A percentile compares a stretch with the other conserved stretches of the same genome.
These are phyloP conservation scores for Tor tambroides DNA, from an alignment of 2,113 vertebrate genomes.

Conservation along the genomic window DNA sequence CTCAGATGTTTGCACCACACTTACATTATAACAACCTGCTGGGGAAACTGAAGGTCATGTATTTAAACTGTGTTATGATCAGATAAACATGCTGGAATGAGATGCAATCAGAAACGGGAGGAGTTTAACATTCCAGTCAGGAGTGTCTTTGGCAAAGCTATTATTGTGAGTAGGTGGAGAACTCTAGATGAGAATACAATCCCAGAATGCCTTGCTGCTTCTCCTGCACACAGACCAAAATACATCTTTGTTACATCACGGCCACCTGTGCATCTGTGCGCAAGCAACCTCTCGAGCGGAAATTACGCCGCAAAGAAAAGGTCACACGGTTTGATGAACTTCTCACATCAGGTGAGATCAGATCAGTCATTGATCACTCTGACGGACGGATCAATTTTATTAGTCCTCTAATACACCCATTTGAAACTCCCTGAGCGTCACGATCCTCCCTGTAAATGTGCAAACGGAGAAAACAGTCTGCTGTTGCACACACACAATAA, in stretches of 20 bases:
- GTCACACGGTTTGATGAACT: slow-evolving; percentile 70
- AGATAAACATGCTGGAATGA: not conserved
- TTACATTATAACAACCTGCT: not conserved
- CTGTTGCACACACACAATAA: slow-evolving; percentile 30
- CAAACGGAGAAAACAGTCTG: not conserved
- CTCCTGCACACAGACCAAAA: slow-evolving; percentile 12
- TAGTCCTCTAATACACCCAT: slow-evolving; percentile 68
- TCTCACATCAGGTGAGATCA: slow-evolving; percentile 66
- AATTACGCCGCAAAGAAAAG: slow-evolving; percentile 57
- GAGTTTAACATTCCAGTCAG: not conserved
- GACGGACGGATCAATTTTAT: slow-evolving; percentile 64
- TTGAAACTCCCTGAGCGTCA: not conserved
- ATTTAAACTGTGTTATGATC: not conserved
- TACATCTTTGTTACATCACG: not conserved
- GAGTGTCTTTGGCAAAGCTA: slow-evolving; percentile 4
- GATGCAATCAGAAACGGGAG: not conserved
- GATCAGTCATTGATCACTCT: slow-evolving; percentile 71
- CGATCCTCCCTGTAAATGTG: not conserved
- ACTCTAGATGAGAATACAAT: not conserved
- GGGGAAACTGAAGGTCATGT: not conserved
- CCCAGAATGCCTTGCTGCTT: not conserved
- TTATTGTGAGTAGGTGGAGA: slow-evolving; percentile 1
- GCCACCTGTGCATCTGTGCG: not conserved
- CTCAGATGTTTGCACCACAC: not conserved
- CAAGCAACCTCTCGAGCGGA: not conserved